Percentiles rank a stretch among this genome's conserved stretches.
phyloP scores from a whole-genome alignment of 2,797 vertebrate genomes.

The Chaenodraco wilsoni region DNA sequence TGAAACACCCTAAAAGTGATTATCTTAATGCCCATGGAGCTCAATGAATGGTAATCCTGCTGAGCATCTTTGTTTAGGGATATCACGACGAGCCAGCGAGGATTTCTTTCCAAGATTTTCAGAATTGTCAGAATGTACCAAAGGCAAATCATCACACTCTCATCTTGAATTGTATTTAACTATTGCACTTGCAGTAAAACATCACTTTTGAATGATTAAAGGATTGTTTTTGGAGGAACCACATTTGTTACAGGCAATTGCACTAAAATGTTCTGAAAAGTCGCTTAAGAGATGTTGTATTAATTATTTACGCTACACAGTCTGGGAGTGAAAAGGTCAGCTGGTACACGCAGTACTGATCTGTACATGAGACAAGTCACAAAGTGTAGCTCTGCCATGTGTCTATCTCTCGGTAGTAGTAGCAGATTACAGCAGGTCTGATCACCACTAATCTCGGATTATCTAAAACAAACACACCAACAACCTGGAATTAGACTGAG shows the following conservation, averaged over 20 bases:
- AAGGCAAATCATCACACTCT: slow-evolving; percentile 4
- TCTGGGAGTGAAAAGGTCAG: slow-evolving; percentile 33
- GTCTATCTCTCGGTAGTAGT: slow-evolving; percentile 2
- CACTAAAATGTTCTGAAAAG: slow-evolving; percentile 1
- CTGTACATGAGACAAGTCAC: slow-evolving; percentile 6
- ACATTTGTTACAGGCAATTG: neutral
- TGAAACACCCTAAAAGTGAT: slow-evolving; percentile 48
- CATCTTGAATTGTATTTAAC: neutral
- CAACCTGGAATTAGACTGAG: slow-evolving; percentile 35
- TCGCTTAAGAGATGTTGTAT: slow-evolving; percentile 13
- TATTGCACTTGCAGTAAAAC: neutral
- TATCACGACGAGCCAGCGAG: neutral
- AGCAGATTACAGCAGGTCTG: slow-evolving; percentile 44
- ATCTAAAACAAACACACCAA: slow-evolving; percentile 48
- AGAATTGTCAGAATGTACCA: neutral
- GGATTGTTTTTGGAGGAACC: neutral
- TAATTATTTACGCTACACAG: slow-evolving; percentile 44
- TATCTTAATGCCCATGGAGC: slow-evolving; percentile 28
- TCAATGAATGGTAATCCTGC: slow-evolving; percentile 37
- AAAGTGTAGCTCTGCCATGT: slow-evolving; percentile 4
- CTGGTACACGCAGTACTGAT: slow-evolving; percentile 21
- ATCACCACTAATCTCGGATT: slow-evolving; percentile 61
- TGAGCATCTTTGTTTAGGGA: slow-evolving; percentile 27
- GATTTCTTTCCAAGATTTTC: slow-evolving; percentile 6
- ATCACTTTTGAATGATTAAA: neutral